phyloP scores from a whole-genome alignment of 2,888 invertebrate species.

The Melanchra persicariae region DNA sequence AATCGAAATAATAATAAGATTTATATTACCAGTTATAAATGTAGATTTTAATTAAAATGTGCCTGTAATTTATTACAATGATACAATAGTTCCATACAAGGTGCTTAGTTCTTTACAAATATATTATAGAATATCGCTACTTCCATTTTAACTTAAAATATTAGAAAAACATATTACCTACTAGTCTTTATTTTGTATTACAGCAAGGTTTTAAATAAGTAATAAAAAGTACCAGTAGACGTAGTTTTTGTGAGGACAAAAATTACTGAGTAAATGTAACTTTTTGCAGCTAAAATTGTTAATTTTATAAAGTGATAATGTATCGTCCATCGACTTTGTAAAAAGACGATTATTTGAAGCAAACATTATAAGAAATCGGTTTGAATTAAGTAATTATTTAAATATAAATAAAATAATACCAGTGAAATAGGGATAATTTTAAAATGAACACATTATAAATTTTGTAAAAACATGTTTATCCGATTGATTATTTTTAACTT shows the following conservation, averaged over 20 bases:
- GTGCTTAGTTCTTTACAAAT: conserved; percentile 78
- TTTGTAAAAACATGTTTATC: no score
- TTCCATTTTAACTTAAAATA: conserved; percentile 75
- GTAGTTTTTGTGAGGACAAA: conserved; percentile 38
- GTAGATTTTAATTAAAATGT: conserved; percentile 74
- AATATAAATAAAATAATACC: conserved; percentile 10
- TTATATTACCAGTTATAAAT: conserved; percentile 69
- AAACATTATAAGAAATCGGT: conserved; percentile 2
- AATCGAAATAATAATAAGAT: conserved; percentile 60
- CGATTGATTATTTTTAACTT: not conserved
- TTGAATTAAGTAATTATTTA: not conserved
- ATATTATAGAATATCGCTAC: conserved; percentile 71
- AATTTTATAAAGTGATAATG: not conserved
- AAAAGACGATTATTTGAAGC: conserved; percentile 25
- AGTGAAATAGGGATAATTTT: conserved; percentile 22
- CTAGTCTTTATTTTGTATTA: conserved; percentile 81
- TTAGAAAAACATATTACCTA: conserved; percentile 75
- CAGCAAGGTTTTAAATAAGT: conserved; percentile 63
- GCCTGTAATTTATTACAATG: conserved; percentile 79
- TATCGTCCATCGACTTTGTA: conserved; percentile 8
- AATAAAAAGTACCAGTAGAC: conserved; percentile 55
- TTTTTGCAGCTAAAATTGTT: conserved; percentile 15
- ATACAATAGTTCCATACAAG: conserved; percentile 77
- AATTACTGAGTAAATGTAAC: conserved; percentile 21
- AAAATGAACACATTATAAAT: not conserved